Percentiles rank a stretch among this genome's conserved stretches.
phyloP scores from a whole-genome alignment of 2,888 invertebrate species.

The Clitarchus hookeri region DNA sequence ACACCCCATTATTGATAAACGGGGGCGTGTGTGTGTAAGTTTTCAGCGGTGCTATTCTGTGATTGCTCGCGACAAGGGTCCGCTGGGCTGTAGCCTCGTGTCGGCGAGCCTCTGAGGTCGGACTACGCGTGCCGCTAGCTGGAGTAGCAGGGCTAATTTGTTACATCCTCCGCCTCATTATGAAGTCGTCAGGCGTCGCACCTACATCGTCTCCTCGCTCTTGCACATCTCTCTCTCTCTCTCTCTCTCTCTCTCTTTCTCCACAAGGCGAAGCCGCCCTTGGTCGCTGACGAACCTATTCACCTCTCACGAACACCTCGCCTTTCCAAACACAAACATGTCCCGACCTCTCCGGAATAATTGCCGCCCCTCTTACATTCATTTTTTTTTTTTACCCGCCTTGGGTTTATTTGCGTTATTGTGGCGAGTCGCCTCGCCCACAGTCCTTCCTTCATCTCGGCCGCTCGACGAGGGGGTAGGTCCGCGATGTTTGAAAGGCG shows the following conservation, averaged over 20 bases:
- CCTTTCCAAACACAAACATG: constrained; percentile 14
- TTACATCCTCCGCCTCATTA: not conserved
- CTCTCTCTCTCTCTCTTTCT: no score
- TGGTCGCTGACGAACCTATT: not conserved
- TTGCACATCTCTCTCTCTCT: no score
- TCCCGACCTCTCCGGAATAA: not conserved
- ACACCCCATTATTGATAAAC: no score
- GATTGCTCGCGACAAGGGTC: no score
- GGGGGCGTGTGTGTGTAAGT: no score
- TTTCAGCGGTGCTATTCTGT: no score
- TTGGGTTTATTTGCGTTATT: not conserved
- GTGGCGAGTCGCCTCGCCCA: not conserved
- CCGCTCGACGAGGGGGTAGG: not conserved
- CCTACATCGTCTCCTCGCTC: not conserved
- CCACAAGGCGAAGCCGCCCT: not conserved
- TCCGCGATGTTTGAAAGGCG: no score
- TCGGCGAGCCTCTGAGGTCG: not conserved
- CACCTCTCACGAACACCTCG: not conserved
- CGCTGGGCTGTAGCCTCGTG: no score
- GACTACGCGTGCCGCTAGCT: not conserved
- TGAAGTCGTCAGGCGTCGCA: not conserved
- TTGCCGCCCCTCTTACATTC: not conserved
- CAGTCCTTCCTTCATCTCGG: not conserved
- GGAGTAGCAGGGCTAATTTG: not conserved
- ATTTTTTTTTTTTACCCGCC: not conserved